These are phyloP conservation scores for Germaria angustata DNA, from an alignment of 2,888 invertebrate species.

Conservation along the genomic window DNA sequence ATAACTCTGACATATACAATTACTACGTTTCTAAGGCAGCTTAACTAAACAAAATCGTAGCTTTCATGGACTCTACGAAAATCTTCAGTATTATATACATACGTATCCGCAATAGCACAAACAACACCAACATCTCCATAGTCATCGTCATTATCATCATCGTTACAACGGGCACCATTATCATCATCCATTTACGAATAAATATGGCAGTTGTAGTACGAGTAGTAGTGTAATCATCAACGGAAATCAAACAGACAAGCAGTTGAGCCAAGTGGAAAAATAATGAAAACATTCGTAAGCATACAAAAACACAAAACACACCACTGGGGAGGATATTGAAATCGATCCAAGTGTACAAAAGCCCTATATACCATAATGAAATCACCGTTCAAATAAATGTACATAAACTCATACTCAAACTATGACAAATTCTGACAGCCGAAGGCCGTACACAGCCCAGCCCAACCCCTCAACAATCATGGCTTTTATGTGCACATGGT, in stretches of 20 bases:
- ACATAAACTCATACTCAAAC: conserved; percentile 34
- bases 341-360: conserved; percentile 72
- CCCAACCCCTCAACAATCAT: conserved; percentile 50
- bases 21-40: conserved; percentile 61
- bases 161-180: conserved; percentile 28
- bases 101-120: conserved; percentile 36
- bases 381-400: conserved; percentile 55
- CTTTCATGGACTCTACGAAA: conserved; percentile 33
- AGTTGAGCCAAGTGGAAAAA: conserved; percentile 79
- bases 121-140: conserved; percentile 4
- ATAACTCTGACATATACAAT: conserved; percentile 56
- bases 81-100: conserved; percentile 26
- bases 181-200: conserved; percentile 43
- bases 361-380: conserved; percentile 57
- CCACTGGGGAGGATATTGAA: conserved; percentile 72
- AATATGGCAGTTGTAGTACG: conserved; percentile 42
- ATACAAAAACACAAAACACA: conserved; percentile 56
- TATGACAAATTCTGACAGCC: conserved; percentile 53
- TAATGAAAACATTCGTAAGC: conserved; percentile 77
- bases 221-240: conserved; percentile 70
- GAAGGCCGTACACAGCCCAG: conserved; percentile 52
- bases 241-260: conserved; percentile 78
- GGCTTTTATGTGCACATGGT: conserved; percentile 54
- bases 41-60: conserved; percentile 54
- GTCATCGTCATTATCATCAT: conserved; percentile 23